Base-by-base conservation (phyloP, 2,888 invertebrate genomes). In the Orthosia incerta region DNA sequence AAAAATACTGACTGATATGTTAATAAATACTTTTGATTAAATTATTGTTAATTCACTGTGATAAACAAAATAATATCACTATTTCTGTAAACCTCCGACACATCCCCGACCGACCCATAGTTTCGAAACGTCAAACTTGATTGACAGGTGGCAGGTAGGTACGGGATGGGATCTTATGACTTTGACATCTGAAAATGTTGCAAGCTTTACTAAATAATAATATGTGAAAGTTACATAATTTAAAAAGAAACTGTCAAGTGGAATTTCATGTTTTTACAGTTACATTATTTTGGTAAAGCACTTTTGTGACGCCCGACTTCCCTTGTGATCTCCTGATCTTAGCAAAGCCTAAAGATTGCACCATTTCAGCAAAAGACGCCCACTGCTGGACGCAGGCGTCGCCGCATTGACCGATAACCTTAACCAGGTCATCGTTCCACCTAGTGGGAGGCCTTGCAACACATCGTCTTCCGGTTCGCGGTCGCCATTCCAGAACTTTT, bases 1-100 rank as follows among this genome's bases (percentile, higher is more conserved):
- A 64, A 72, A 73, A 77, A 74, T 77, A 77, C 61, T 63, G 62
- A 65, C n/a, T 76, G 82, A 80, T 85, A 76, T 80, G 80, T 78
- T 62, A n/a, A 20, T 53, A 73, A 70, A 71, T 63, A 66, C 26
- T 62, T 78, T 76, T n/a, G 20, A 46, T 16, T 68, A 39, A 7
- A 31, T 53, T 31, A 57, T 13, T 57, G 48, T 59, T 71, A 57
- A 51, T 78, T 76, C 12, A 79, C 26, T 61, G 46, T 51, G 70
- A 15, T 71, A 66, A 20, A 76, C 56, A 63, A 73, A 63, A 18
- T 46, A 57, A 56, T 57, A 64, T 51, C 20, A 72, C 5, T 57
- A 74, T 71, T 81, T 71, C 16, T 61, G 4, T 65, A 4, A 57
- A 48, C n/a, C 39, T 60, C 55, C 82, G 51, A 56, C 55, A 76